A percentile compares a stretch with the other conserved stretches of the same genome.
phyloP scores from a whole-genome alignment of 2,113 vertebrate genomes.

The Ceyx margarethae region DNA sequence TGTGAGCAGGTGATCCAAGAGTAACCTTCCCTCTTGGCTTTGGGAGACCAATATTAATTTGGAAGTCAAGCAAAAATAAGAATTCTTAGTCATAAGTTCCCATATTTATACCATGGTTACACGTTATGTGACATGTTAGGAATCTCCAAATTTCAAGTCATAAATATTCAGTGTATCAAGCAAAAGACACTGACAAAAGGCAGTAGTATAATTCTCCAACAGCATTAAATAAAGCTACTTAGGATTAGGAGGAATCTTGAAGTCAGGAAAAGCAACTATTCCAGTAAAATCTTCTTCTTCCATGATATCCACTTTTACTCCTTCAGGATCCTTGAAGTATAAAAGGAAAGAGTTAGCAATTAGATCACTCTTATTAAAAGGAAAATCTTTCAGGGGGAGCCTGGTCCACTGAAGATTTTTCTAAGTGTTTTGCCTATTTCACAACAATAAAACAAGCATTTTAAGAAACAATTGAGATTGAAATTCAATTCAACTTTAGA shows the following conservation, averaged over 20 bases:
- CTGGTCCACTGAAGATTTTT: background rate
- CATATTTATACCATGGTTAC: background rate
- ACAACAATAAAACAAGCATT: background rate
- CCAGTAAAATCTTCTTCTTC: constrained; percentile 86
- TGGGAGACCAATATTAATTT: background rate
- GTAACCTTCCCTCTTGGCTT: background rate
- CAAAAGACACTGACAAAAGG: background rate
- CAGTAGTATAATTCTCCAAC: background rate
- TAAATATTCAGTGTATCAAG: background rate
- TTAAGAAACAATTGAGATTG: background rate
- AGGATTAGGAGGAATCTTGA: constrained; percentile 91
- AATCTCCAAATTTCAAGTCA: background rate
- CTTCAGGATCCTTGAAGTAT: constrained; percentile 83
- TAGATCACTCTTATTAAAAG: background rate
- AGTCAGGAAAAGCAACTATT: constrained; percentile 87
- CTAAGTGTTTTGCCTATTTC: background rate
- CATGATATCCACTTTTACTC: constrained; percentile 79
- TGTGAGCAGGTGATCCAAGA: background rate
- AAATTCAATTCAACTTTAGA: background rate
- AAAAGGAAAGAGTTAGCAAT: background rate
- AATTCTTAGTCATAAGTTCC: background rate
- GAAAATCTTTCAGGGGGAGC: background rate
- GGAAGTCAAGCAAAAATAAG: background rate
- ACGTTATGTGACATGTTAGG: background rate
- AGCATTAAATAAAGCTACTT: constrained; percentile 74